Percentiles rank a stretch among this genome's conserved stretches.
Conservation (phyloP, 2,888 invertebrate genomes). For the Abrostola tripartita region DNA sequence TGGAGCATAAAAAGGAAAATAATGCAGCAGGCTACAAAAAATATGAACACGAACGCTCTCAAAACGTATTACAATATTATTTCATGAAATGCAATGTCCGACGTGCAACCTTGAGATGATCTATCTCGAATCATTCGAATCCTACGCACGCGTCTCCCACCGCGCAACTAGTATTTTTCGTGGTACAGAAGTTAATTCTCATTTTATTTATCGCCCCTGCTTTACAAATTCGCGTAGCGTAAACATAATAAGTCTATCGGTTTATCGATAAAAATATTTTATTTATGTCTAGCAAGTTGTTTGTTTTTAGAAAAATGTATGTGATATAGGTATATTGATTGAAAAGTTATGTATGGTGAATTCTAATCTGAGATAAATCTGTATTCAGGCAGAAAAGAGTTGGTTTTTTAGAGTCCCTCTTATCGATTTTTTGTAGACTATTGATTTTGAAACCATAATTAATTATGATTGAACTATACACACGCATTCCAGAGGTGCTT, state of each 20-base stretch:
- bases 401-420: background rate
- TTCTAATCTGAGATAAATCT: background rate
- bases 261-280: constrained; percentile 3
- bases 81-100: background rate
- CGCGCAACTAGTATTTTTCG: background rate
- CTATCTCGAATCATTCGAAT: background rate
- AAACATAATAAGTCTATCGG: background rate
- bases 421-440: background rate
- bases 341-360: background rate
- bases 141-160: background rate
- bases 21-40: too few relatives aligned
- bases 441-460: too few relatives aligned
- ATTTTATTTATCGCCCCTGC: background rate
- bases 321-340: background rate
- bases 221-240: background rate
- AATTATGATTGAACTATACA: too few relatives aligned
- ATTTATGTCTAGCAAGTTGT: background rate
- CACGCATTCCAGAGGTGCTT: too few relatives aligned
- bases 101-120: background rate
- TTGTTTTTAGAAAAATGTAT: background rate
- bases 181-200: background rate
- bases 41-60: too few relatives aligned
- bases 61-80: too few relatives aligned
- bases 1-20: too few relatives aligned
- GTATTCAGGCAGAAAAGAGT: background rate